Evolutionary conservation across 2,113 vertebrate genomes (phyloP).

Genomic region (Xiphias gladius): DNA sequence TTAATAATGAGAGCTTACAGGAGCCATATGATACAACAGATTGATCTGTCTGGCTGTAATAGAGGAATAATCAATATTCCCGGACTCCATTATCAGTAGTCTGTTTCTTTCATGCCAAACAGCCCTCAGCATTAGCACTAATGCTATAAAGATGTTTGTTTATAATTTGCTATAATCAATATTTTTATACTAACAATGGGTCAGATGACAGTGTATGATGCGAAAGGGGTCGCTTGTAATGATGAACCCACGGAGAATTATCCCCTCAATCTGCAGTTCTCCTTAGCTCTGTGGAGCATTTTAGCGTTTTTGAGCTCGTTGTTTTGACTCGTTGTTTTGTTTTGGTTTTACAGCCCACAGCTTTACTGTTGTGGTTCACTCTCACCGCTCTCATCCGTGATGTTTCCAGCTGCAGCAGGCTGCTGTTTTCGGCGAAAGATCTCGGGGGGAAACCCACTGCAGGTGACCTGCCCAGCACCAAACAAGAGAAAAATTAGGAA

Average conservation of each 20-base stretch:
- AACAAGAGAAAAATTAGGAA: neutral
- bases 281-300: neutral
- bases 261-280: neutral
- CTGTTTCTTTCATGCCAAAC: neutral
- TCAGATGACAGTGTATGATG: neutral
- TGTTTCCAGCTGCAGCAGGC: neutral
- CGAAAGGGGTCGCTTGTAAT: neutral
- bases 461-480: neutral
- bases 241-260: neutral
- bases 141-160: neutral
- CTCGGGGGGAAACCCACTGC: neutral
- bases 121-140: neutral
- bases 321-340: neutral
- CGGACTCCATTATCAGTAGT: conserved; percentile 11
- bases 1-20: neutral
- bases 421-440: neutral
- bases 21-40: conserved; percentile 15
- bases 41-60: conserved; percentile 13
- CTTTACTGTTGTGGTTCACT: neutral
- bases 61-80: conserved; percentile 33
- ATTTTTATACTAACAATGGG: neutral
- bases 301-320: conserved; percentile 6
- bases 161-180: conserved; percentile 11
- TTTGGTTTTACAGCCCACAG: neutral
- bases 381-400: too few relatives aligned